Conservation (phyloP, 2,888 invertebrate genomes). For the Temnothorax rugatulus region DNA sequence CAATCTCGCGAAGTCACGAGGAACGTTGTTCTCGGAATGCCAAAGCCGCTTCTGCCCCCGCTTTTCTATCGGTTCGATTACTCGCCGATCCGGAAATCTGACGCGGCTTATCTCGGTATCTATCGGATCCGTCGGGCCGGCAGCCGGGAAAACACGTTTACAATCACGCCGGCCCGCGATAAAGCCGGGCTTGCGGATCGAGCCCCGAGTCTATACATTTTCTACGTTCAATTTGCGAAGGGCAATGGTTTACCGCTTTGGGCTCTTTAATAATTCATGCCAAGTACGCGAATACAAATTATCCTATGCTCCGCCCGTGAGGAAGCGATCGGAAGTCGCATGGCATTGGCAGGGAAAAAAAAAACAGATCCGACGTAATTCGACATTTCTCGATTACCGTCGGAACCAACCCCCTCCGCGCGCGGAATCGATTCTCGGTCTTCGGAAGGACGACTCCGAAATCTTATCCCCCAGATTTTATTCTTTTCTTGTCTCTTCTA, state of each 20-base stretch:
- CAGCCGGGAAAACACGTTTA: conserved; percentile 37
- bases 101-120: conserved; percentile 43
- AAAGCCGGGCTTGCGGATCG: conserved; percentile 7
- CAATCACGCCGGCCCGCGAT: conserved; percentile 26
- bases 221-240: conserved; percentile 38
- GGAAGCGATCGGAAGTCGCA: background rate
- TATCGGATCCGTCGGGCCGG: background rate
- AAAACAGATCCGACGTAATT: background rate
- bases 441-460: background rate
- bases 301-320: background rate
- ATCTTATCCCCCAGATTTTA: conserved; percentile 8
- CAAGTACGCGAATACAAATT: conserved; percentile 27
- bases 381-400: conserved; percentile 13
- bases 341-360: background rate
- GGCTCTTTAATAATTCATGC: conserved; percentile 31
- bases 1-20: conserved; percentile 28
- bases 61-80: conserved; percentile 44
- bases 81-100: conserved; percentile 43
- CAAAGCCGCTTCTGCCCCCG: background rate
- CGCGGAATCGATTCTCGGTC: background rate
- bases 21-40: conserved; percentile 20
- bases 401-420: background rate
- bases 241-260: conserved; percentile 19
- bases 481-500: background rate
- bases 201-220: conserved; percentile 31